Base-by-base conservation (phyloP, 2,113 vertebrate genomes). In the Anguilla rostrata region DNA sequence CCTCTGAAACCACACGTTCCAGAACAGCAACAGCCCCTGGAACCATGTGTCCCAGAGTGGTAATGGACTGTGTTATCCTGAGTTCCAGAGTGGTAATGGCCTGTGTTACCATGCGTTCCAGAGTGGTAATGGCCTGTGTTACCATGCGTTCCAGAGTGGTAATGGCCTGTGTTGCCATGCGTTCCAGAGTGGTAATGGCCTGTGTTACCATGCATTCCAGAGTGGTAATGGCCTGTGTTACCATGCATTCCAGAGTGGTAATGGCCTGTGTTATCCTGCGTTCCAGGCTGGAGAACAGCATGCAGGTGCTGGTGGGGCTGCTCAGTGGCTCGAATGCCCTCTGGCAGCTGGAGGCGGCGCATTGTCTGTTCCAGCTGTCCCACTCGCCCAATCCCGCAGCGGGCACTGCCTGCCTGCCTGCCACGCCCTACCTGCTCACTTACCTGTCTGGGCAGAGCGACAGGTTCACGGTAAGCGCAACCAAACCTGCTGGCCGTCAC, bases 341-440 rank as follows among this genome's bases (percentile, higher is more conserved):
- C 15, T 88, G 97, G 83, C 98, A 98, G 91, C 95, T 99, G 89
- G 96, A 97, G 85, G 97, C 98, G 0, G 95, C 93, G 0, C 93
- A 93, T 41, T 98, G 97, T 85, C 94, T 99, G 5, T 97, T 99
- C 0, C 94, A 97, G 90, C 96, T 99, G 82, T 99, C 98, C 85
- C 97, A 97, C 91, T 97, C 97, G 41, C 93, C 95, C 18, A 94
- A 97, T 83, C 90, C 94, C 22, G 82, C 63, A 0, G 95, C 97
- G 83, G 95, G 96, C 0, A 93, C 96, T 83, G 96, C 97, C 0
- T 99, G 97, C 88, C 93, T 98, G 86, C 96, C 97, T 16, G 96
- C 96, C 39, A 97, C 98, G 46, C 95, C 98, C 8, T 99, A 99
- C 90, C 97, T 99, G 81, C 96, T 99, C 86, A 99, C 98, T 0